Base-by-base conservation (phyloP, 2,888 invertebrate genomes). In the Eledone cirrhosa region DNA sequence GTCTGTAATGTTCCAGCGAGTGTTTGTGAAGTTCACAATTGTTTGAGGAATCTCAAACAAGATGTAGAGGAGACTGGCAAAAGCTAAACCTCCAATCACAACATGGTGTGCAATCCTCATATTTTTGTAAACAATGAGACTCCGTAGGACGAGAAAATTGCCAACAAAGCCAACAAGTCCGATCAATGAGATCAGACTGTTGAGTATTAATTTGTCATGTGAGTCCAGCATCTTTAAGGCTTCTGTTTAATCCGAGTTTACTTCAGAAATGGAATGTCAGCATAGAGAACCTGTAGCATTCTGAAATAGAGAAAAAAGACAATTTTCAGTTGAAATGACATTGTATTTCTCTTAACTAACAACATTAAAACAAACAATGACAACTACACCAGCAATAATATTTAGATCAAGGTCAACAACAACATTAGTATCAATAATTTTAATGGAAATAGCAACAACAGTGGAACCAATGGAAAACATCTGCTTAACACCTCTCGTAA, bases 151-250 rank as follows among this genome's bases (percentile, higher is more conserved):
- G n/a, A 88, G 84, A 19, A 80, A 27, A 80, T 88, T 88, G 19
- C 86, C 88, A 7, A 85, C 77, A 16, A 87, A 78, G 14, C 88
- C 87, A 1, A 87, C 85, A 29, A 88, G 75, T 11, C 85, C 86
- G 22, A 86, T 85, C 19, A 86, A 80, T 3, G 85, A 84, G 77
- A 87, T 81, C 24, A 88, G 77, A 67, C 87, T 85, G 63, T 84
- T 82, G 75, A 84, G 84, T 24, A 86, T 83, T 69, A 88, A 80
- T 33, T 78, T 78, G 67, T 82, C 82, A 76, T 80, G 80, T 27
- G 76, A 81, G 31, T 81, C 48, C 65, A 77, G 53, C 63, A 53
- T 63, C 3, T 59, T 31, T 53, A 27, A n/a, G 24, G 22, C 7
- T 19, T 27, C n/a, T 16, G 53, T 2, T 59, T 4, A 27, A 24